Evolutionary conservation across 2,888 invertebrate species (phyloP).

Genomic region (Stenodema calcarata): DNA sequence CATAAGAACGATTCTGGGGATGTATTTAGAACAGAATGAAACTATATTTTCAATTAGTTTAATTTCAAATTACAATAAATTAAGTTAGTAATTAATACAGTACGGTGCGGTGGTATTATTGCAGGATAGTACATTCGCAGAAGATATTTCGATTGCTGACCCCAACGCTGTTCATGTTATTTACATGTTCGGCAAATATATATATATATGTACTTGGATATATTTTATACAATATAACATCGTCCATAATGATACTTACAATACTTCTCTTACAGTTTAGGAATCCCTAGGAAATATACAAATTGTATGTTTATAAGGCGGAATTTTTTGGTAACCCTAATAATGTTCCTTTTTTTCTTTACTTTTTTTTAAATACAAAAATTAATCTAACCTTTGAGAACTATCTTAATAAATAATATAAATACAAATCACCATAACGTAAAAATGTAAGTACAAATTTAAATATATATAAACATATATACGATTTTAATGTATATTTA

Average conservation of each 20-base stretch:
- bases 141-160: slow-evolving; percentile 40
- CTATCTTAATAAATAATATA: slow-evolving; percentile 41
- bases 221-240: slow-evolving; percentile 32
- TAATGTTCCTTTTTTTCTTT: neutral
- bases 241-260: slow-evolving; percentile 19
- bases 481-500: slow-evolving; percentile 17
- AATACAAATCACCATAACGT: slow-evolving; percentile 37
- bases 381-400: neutral
- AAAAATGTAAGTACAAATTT: slow-evolving; percentile 49
- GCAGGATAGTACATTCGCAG: neutral
- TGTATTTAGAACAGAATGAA: neutral
- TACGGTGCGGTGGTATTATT: neutral
- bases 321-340: slow-evolving; percentile 29
- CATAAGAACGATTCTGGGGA: too few relatives aligned
- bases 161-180: slow-evolving; percentile 34
- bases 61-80: neutral
- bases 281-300: slow-evolving; percentile 44
- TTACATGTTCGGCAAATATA: slow-evolving; percentile 31
- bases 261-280: slow-evolving; percentile 13
- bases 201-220: slow-evolving; percentile 24
- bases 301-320: slow-evolving; percentile 9
- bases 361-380: too few relatives aligned
- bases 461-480: slow-evolving; percentile 36
- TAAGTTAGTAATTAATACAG: neutral
- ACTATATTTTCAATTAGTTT: neutral